These are phyloP conservation scores for Orthosia incerta DNA, from an alignment of 2,888 invertebrate species.

Conservation along the genomic window DNA sequence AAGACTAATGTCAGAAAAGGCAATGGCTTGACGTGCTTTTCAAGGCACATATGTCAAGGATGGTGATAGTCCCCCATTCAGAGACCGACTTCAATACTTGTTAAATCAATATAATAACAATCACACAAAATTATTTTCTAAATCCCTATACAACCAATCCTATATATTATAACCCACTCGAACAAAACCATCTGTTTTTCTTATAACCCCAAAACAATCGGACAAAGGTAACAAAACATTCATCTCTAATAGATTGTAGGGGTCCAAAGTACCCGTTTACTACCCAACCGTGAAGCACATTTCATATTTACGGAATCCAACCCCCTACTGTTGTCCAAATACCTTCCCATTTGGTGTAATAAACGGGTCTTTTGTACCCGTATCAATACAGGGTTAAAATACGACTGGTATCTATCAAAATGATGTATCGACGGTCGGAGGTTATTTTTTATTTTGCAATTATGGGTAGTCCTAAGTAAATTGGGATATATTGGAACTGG, in stretches of 20 bases:
- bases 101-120: not conserved
- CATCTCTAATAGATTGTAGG: constrained; percentile 46
- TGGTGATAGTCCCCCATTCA: no score
- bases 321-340: constrained; percentile 61
- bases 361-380: constrained; percentile 66
- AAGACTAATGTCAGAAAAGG: no score
- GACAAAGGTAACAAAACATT: constrained; percentile 48
- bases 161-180: not conserved
- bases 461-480: constrained; percentile 16
- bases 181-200: constrained; percentile 38
- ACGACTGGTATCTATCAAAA: constrained; percentile 64
- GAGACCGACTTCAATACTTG: no score
- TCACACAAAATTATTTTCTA: constrained; percentile 9
- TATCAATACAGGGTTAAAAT: constrained; percentile 67
- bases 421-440: constrained; percentile 48
- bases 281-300: constrained; percentile 53
- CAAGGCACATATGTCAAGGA: no score
- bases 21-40: no score
- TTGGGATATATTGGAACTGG: not conserved
- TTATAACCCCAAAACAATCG: constrained; percentile 34
- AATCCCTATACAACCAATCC: not conserved
- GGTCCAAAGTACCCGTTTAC: constrained; percentile 46
- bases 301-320: constrained; percentile 58
- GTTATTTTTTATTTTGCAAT: constrained; percentile 55
- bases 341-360: constrained; percentile 65